Base-by-base conservation (phyloP, 2,888 invertebrate species). In the Ephialtes manifestator region DNA sequence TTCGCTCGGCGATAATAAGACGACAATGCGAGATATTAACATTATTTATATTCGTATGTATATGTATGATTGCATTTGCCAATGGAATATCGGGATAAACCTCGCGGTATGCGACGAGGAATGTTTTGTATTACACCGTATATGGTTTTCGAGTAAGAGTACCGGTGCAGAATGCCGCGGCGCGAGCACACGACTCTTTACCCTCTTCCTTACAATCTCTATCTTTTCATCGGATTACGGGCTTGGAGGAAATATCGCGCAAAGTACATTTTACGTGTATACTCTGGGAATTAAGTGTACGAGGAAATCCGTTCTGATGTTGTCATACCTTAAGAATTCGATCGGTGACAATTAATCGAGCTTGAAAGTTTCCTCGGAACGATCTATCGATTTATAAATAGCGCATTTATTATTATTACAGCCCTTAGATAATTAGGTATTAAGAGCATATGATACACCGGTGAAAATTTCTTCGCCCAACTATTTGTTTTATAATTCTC, bases 211-310 rank as follows among this genome's bases (percentile, higher is more conserved):
- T 18, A 7, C 20, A 13, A 18, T 15, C 55, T 28, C 28, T 74
- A 58, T 74, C n/a, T 60, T 58, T 11, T 74, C 53, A 53, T 72
- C 55, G 55, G 55, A 72, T 71, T 71, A 71, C 15, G 65, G 28
- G 18, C 0, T n/a, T 13, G 18, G 18, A 48, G 20, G 10, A 15
- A 65, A 20, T 35, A 51, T 18, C 53, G 53, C 46, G 63, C 5
- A 24, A 55, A 53, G 31, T 58, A 4, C 58, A 35, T 58, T 58
- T 35, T 68, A 18, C 24, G 67, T 24, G 55, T 39, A 4, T 8
- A 4, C 10, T 35, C 70, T 55, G 24, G 39, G 28, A 65, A 65
- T 10, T 8, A 35, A 35, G 39, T 39, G 1, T 8, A 51, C 51
- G 31, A 28, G 24, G 18, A 53, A 43, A 71, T 74, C 68, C 51